A percentile compares a stretch with the other conserved stretches of the same genome.
Evolutionary conservation across 1,140 invertebrate genomes (phyloP).

Genomic region (Camponotus pennsylvanicus): DNA sequence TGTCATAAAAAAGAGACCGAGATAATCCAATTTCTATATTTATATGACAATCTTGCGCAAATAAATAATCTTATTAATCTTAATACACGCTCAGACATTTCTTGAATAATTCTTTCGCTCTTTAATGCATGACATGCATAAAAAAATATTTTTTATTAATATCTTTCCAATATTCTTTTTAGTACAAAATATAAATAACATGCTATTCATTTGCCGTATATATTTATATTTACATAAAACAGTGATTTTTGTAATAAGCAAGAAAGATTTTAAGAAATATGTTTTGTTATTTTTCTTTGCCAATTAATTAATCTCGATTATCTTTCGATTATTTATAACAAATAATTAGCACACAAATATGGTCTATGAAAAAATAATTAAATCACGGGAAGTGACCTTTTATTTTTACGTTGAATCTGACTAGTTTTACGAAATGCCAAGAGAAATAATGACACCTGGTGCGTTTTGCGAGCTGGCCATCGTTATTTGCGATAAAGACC

Average conservation of each 20-base stretch:
- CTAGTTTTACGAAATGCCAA: neutral
- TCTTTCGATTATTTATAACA: neutral
- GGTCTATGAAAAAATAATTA: neutral
- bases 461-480: neutral
- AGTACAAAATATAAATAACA: neutral
- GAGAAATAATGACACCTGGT: slow-evolving; percentile 36
- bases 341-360: neutral
- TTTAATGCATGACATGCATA: neutral
- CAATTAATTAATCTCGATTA: neutral
- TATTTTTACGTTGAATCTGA: neutral
- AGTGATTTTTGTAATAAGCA: neutral
- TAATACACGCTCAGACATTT: neutral
- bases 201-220: no score
- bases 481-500: neutral
- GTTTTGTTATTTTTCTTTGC: neutral
- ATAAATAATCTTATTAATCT: neutral
- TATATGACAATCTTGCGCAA: neutral
- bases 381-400: neutral
- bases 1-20: neutral
- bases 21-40: neutral
- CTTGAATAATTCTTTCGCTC: neutral
- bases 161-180: neutral
- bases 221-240: no score
- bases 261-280: neutral
- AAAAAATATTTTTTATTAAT: neutral